These are phyloP conservation scores for Pogonophryne albipinna DNA, from an alignment of 2,797 vertebrate genomes.

Conservation along the genomic window DNA sequence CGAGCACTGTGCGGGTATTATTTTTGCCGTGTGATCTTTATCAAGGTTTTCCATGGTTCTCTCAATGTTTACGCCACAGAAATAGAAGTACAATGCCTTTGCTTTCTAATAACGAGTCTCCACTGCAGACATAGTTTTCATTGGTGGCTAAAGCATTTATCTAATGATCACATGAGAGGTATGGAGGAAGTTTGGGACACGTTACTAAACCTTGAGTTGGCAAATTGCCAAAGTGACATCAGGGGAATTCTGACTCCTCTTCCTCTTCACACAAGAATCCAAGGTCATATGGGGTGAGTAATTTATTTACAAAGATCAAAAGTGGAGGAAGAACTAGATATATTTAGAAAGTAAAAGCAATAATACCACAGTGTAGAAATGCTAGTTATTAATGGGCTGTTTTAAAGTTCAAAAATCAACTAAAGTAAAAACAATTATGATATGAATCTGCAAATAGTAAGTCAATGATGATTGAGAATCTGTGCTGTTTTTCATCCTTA, in stretches of 20 bases:
- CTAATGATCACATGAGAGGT: neutral
- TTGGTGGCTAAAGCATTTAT: neutral
- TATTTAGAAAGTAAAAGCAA: too few relatives aligned
- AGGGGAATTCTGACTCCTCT: neutral
- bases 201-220: neutral
- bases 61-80: neutral
- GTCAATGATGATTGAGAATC: too few relatives aligned
- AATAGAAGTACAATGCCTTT: neutral
- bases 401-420: too few relatives aligned
- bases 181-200: slow-evolving; percentile 12
- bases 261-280: neutral
- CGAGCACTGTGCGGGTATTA: neutral
- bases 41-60: neutral
- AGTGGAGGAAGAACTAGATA: too few relatives aligned
- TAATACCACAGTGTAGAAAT: too few relatives aligned
- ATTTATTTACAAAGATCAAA: too few relatives aligned
- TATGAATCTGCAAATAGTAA: too few relatives aligned
- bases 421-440: too few relatives aligned
- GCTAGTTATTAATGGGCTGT: too few relatives aligned
- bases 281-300: too few relatives aligned
- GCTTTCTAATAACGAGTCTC: neutral
- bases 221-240: neutral
- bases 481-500: too few relatives aligned
- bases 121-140: neutral
- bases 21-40: neutral